Percentiles rank a stretch among this genome's conserved stretches.
These are phyloP conservation scores for Drosophila sturtevanti DNA, from an alignment of 1,140 invertebrate genomes.

Conservation along the genomic window DNA sequence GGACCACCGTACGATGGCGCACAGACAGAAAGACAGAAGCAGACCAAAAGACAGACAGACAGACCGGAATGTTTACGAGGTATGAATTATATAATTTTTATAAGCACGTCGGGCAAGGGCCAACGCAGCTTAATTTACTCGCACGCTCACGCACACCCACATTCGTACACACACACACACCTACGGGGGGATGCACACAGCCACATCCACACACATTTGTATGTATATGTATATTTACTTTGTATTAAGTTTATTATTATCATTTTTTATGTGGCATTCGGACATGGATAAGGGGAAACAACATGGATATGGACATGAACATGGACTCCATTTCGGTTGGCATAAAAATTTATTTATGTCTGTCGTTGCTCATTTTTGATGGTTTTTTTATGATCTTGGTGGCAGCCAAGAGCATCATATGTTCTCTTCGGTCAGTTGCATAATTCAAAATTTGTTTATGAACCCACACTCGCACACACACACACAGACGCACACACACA, in stretches of 20 bases:
- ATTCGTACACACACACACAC: slow-evolving; percentile 54
- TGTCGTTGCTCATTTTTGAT: slow-evolving; percentile 71
- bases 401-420: slow-evolving; percentile 42
- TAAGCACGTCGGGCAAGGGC: slow-evolving; percentile 65
- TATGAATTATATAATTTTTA: slow-evolving; percentile 81
- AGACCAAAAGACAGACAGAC: slow-evolving; percentile 12
- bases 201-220: slow-evolving; percentile 63
- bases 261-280: slow-evolving; percentile 69
- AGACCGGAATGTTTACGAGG: slow-evolving; percentile 71
- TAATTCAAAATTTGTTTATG: slow-evolving; percentile 41
- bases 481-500: slow-evolving; percentile 12
- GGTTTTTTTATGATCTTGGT: slow-evolving; percentile 66
- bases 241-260: slow-evolving; percentile 79
- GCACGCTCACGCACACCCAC: slow-evolving; percentile 67
- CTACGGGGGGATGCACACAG: slow-evolving; percentile 62
- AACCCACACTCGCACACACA: background rate
- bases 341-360: slow-evolving; percentile 76
- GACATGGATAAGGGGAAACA: slow-evolving; percentile 16
- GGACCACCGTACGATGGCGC: slow-evolving; percentile 1
- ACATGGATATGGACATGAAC: slow-evolving; percentile 5
- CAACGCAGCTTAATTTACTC: slow-evolving; percentile 72
- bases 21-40: background rate
- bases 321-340: slow-evolving; percentile 4
- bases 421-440: slow-evolving; percentile 44
- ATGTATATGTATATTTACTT: slow-evolving; percentile 58